Evolutionary conservation across 2,888 invertebrate genomes (phyloP), one percentile per base, ranked within the genome.

Genomic region (Drosophila prostipennis): DNA sequence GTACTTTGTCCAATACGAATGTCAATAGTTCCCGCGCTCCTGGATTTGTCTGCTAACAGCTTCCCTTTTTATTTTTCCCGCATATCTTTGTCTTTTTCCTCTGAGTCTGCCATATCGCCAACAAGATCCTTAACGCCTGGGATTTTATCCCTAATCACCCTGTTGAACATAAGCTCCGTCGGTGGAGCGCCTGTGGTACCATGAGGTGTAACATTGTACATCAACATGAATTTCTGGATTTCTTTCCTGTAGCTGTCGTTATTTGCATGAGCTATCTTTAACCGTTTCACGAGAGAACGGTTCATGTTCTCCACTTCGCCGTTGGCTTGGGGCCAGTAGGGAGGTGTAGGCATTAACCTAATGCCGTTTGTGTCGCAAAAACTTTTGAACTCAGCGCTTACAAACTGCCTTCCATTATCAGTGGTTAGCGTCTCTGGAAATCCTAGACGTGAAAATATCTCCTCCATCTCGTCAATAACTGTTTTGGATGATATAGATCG

Each of bases 151-250:
- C 29, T 46, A 14, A 46, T 46, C 8, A 29, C 29, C 10, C 26
- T n/a, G 29, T 29, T 29, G 13, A 43, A 43, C 43, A 43, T 43
- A 6, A 45, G 45, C 23, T 45, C 26, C 6, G 45, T 26, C 3
- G 45, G 26, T 45, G 26, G n/a, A 6, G 26, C 23, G 39, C 14
- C 39, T 8, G 39, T 39, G 7, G 59, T 59, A 16, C 59, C 14
- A 11, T 59, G 52, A 3, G 52, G 37, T 43, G 43, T 59, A 36
- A 36, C 51, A 52, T 43, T 59, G 40, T 16, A 40, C 16, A 40
- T 16, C 10, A 10, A 40, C 7, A 40, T 6, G 8, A 40, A 40
- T 40, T 14, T 40, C 8, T 40, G 39, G 11, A 42, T 19, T 11
- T 42, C 16, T 11, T 43, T 6, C 6, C 19, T 43, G 23, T 43